Conservation (phyloP, 2,888 invertebrate genomes). For the Tanytarsus gracilentus region DNA sequence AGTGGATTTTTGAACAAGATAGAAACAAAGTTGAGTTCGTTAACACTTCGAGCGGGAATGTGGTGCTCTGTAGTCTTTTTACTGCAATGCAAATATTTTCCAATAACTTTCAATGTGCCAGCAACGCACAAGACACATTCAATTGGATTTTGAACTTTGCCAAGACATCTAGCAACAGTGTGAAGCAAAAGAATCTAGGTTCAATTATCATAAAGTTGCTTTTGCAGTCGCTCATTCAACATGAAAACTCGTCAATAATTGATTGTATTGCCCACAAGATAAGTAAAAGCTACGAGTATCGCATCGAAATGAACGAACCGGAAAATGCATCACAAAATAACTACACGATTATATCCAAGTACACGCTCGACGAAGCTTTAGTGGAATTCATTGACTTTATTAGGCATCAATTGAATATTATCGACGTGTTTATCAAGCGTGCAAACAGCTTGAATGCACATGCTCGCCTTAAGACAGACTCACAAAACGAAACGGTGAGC, state of each 20-base stretch:
- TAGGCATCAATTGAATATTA: background rate
- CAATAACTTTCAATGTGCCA: background rate
- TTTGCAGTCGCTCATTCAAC: conserved; percentile 1
- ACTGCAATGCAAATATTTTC: background rate
- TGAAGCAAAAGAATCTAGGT: background rate
- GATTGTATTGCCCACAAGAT: conserved; percentile 7
- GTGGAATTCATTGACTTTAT: background rate
- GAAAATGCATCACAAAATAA: background rate
- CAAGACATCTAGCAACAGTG: background rate
- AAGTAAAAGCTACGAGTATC: background rate
- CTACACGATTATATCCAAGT: background rate
- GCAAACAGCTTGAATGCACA: conserved; percentile 9
- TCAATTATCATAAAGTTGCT: background rate
- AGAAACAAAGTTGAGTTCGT: background rate
- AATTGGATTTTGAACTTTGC: conserved; percentile 6
- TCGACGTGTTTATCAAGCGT: background rate
- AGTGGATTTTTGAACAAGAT: conserved; percentile 1
- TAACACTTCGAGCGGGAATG: background rate
- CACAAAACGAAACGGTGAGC: background rate
- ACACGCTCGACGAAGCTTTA: background rate
- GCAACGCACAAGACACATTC: background rate
- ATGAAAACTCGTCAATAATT: background rate
- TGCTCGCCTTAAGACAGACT: background rate
- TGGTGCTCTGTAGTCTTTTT: background rate
- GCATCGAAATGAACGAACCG: background rate